These are phyloP conservation scores for Xanthia icteritia DNA, from an alignment of 2,888 invertebrate species.

Conservation along the genomic window DNA sequence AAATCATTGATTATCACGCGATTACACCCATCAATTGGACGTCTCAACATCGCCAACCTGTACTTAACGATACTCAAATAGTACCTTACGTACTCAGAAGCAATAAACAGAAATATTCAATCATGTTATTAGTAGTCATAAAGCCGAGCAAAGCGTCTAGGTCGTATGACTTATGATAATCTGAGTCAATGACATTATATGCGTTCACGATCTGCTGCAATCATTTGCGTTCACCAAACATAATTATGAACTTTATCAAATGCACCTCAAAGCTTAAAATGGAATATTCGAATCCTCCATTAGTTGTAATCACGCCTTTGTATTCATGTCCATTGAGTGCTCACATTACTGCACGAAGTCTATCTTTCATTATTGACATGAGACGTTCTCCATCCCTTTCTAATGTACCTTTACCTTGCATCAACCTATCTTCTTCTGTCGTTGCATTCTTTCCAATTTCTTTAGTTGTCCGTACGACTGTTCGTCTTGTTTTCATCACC, in stretches of 20 bases:
- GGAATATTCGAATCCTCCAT: slow-evolving; percentile 47
- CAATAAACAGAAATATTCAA: slow-evolving; percentile 59
- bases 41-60: slow-evolving; percentile 33
- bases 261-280: slow-evolving; percentile 43
- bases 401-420: slow-evolving; percentile 30
- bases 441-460: slow-evolving; percentile 68
- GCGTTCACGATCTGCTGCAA: slow-evolving; percentile 61
- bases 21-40: slow-evolving; percentile 45
- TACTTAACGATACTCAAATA: slow-evolving; percentile 52
- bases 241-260: slow-evolving; percentile 47
- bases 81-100: slow-evolving; percentile 49
- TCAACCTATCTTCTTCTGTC: slow-evolving; percentile 59
- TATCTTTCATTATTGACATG: slow-evolving; percentile 84
- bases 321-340: slow-evolving; percentile 80
- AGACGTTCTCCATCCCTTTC: slow-evolving; percentile 71
- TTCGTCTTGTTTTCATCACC: slow-evolving; percentile 71
- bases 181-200: slow-evolving; percentile 83
- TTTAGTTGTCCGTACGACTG: slow-evolving; percentile 57
- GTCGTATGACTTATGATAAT: slow-evolving; percentile 77
- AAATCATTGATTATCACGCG: slow-evolving; percentile 51
- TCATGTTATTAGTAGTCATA: slow-evolving; percentile 66
- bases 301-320: slow-evolving; percentile 68
- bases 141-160: slow-evolving; percentile 70
- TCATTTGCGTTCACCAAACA: slow-evolving; percentile 44
- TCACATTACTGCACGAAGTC: slow-evolving; percentile 84